These are phyloP conservation scores for Cynocephalus volans DNA, from an alignment of 2,113 vertebrate species.

Conservation along the genomic window DNA sequence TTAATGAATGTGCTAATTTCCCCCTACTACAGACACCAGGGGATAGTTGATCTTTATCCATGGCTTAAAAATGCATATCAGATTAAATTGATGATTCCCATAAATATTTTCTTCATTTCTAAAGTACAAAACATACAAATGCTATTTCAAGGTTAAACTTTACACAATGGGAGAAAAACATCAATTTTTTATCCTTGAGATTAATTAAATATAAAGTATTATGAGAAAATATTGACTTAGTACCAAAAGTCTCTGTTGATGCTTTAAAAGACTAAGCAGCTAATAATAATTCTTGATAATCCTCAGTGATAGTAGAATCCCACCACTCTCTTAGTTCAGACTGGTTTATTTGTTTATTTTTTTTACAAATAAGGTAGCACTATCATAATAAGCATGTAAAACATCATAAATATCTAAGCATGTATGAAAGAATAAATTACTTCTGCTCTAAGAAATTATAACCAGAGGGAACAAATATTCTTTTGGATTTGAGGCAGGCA, in stretches of 20 bases:
- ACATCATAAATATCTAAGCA: conserved; percentile 57
- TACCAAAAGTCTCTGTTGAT: conserved; percentile 60
- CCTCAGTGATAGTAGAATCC: neutral
- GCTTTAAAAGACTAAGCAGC: conserved; percentile 33
- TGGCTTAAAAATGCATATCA: conserved; percentile 61
- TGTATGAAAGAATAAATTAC: conserved; percentile 56
- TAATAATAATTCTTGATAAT: conserved; percentile 72
- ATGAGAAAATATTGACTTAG: conserved; percentile 70
- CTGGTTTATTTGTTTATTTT: neutral
- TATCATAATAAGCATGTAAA: conserved; percentile 64
- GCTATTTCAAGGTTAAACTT: conserved; percentile 63
- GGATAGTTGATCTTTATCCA: conserved; percentile 61
- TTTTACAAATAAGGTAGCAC: conserved; percentile 43
- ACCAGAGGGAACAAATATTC: conserved; percentile 44
- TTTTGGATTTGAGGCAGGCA: neutral
- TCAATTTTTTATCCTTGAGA: conserved; percentile 74
- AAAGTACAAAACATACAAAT: conserved; percentile 67
- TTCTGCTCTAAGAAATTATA: conserved; percentile 26
- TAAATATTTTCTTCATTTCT: conserved; percentile 62
- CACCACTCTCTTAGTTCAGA: neutral
- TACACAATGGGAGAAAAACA: conserved; percentile 50
- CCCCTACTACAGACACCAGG: neutral
- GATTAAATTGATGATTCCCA: conserved; percentile 56
- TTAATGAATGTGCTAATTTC: conserved; percentile 71
- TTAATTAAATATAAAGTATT: conserved; percentile 78